Conservation (phyloP, 2,888 invertebrate species). For the Heliconius ismenius region DNA sequence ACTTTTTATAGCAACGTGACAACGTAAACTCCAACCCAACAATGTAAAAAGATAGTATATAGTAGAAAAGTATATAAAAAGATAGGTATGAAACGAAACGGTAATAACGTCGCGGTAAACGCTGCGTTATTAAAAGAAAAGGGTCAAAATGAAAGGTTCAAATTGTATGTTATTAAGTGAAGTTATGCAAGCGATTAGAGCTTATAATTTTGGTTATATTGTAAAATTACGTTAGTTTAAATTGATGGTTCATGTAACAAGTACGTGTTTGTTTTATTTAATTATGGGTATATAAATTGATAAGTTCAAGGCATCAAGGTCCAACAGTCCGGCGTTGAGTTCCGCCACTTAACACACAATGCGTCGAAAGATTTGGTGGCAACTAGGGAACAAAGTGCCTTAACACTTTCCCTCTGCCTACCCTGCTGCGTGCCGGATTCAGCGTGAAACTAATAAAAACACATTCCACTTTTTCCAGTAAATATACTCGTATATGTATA, state of each 20-base stretch:
- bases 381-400: no score
- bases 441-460: no score
- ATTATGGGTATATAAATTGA: neutral
- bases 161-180: constrained; percentile 32
- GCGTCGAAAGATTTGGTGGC: no score
- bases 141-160: constrained; percentile 33
- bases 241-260: constrained; percentile 8
- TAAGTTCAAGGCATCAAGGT: no score
- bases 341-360: no score
- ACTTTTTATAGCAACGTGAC: neutral
- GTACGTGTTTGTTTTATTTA: neutral
- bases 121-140: constrained; percentile 37
- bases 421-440: no score
- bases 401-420: no score
- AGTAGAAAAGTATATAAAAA: no score
- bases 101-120: constrained; percentile 31
- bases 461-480: no score
- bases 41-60: constrained; percentile 16
- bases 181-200: constrained; percentile 34
- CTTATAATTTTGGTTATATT: constrained; percentile 26
- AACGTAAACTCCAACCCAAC: neutral
- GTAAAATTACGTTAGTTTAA: neutral
- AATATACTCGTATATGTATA: no score
- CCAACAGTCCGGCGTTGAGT: no score
- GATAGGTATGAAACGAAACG: constrained; percentile 35